A percentile compares a stretch with the other conserved stretches of the same genome.
Conservation (phyloP, 1,140 invertebrate genomes). For the Drosophila mayri region DNA sequence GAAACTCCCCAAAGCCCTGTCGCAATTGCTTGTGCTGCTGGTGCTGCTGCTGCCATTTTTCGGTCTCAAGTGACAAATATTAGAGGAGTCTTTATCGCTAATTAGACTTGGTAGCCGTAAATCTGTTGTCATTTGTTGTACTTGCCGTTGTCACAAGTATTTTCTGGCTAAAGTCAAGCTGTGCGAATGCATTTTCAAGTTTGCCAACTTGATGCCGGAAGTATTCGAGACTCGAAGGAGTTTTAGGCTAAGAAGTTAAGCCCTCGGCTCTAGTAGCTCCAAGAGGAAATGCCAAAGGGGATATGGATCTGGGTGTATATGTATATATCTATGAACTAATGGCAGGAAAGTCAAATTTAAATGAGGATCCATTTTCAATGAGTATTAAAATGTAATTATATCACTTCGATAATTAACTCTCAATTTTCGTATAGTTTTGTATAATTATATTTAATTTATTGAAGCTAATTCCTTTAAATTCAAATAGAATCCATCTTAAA, state of each 20-base stretch:
- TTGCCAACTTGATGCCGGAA: conserved; percentile 75
- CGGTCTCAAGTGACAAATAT: conserved; percentile 82
- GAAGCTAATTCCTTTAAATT: background rate
- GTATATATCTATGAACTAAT: conserved; percentile 9
- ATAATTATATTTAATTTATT: too few species aligned
- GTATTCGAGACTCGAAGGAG: conserved; percentile 69
- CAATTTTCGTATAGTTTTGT: background rate
- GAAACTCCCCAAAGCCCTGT: conserved; percentile 31
- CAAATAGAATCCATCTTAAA: background rate
- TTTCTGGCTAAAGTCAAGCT: conserved; percentile 33
- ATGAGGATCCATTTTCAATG: background rate
- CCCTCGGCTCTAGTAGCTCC: conserved; percentile 4
- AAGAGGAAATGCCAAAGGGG: background rate
- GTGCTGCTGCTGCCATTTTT: conserved; percentile 62
- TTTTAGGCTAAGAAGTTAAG: conserved; percentile 42
- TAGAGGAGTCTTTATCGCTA: conserved; percentile 83
- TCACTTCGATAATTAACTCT: background rate
- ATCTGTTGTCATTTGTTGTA: conserved; percentile 75
- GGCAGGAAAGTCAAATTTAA: conserved; percentile 34
- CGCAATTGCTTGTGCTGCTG: conserved; percentile 35
- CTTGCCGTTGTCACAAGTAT: conserved; percentile 28
- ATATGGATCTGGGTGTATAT: conserved; percentile 18
- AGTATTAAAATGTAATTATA: conserved; percentile 7
- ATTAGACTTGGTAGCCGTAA: conserved; percentile 82
- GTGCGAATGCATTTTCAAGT: conserved; percentile 72